These are phyloP conservation scores for Leptestheria dahalacensis DNA, from an alignment of 1,140 invertebrate species.

Conservation along the genomic window DNA sequence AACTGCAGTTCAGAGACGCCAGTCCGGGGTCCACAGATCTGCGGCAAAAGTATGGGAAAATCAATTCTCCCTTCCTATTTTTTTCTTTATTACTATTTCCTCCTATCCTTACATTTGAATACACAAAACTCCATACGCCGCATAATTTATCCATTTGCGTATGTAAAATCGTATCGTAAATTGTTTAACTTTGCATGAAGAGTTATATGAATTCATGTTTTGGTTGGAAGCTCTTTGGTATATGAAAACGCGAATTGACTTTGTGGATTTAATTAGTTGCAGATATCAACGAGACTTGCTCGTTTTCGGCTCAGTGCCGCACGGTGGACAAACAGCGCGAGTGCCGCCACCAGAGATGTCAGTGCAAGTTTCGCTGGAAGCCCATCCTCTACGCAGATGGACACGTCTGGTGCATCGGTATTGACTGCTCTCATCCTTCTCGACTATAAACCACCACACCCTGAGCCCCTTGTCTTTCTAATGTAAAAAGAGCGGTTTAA, in stretches of 20 bases:
- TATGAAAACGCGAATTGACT: neutral
- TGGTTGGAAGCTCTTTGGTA: no score
- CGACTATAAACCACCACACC: no score
- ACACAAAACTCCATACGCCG: no score
- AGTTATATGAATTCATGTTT: no score
- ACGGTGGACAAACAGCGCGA: slow-evolving; percentile 3
- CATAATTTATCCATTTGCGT: no score
- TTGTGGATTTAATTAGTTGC: slow-evolving; percentile 3
- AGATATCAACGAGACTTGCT: slow-evolving; percentile 3
- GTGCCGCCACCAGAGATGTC: slow-evolving; percentile 9
- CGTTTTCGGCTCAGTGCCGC: slow-evolving; percentile 5
- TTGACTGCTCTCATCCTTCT: no score
- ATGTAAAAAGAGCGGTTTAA: no score
- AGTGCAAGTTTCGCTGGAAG: neutral
- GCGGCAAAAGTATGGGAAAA: neutral
- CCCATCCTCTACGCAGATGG: neutral
- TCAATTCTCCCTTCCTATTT: neutral
- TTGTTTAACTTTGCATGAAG: no score
- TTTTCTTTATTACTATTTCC: neutral
- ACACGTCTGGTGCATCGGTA: slow-evolving; percentile 6
- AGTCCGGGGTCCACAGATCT: neutral
- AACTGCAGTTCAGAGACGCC: neutral
- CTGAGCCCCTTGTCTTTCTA: no score
- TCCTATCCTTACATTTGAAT: no score
- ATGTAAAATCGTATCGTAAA: no score